Conservation (phyloP, 1,140 invertebrate species). For the Lordiphosa mommai region DNA sequence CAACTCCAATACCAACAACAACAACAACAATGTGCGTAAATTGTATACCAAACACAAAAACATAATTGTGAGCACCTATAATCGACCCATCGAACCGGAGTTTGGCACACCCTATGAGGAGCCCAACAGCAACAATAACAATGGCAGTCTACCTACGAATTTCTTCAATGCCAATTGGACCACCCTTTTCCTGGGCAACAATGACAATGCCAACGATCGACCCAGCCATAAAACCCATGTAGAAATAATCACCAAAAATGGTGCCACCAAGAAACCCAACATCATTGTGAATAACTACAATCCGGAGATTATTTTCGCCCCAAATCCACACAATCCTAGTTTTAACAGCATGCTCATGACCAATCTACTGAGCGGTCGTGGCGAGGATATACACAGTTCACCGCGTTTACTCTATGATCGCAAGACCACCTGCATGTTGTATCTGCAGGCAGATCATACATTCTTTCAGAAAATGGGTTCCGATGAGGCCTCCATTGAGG, state of each 20-base stretch:
- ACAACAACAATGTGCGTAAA: constrained; percentile 59
- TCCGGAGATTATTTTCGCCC: constrained; percentile 75
- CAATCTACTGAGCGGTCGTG: constrained; percentile 85
- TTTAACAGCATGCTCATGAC: constrained; percentile 81
- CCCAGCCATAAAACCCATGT: constrained; percentile 84
- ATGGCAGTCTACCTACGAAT: constrained; percentile 65
- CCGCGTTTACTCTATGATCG: constrained; percentile 80
- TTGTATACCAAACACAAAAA: constrained; percentile 78
- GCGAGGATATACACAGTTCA: constrained; percentile 49
- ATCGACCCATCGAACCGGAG: constrained; percentile 65
- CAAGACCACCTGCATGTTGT: constrained; percentile 93
- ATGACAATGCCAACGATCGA: constrained; percentile 60
- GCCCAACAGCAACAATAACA: constrained; percentile 64
- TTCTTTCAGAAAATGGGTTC: constrained; percentile 95
- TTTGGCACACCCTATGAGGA: constrained; percentile 66
- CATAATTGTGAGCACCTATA: constrained; percentile 78
- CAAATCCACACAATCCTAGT: constrained; percentile 80
- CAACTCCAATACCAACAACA: constrained; percentile 33
- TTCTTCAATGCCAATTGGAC: constrained; percentile 80
- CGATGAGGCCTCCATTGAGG: constrained; percentile 96
- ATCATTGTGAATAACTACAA: constrained; percentile 79
- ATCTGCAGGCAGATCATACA: constrained; percentile 96
- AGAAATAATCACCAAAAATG: constrained; percentile 83
- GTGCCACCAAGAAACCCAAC: constrained; percentile 81
- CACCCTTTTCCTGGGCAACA: constrained; percentile 60